These are phyloP conservation scores for Drosophila rellima DNA, from an alignment of 2,888 invertebrate species.

Conservation along the genomic window DNA sequence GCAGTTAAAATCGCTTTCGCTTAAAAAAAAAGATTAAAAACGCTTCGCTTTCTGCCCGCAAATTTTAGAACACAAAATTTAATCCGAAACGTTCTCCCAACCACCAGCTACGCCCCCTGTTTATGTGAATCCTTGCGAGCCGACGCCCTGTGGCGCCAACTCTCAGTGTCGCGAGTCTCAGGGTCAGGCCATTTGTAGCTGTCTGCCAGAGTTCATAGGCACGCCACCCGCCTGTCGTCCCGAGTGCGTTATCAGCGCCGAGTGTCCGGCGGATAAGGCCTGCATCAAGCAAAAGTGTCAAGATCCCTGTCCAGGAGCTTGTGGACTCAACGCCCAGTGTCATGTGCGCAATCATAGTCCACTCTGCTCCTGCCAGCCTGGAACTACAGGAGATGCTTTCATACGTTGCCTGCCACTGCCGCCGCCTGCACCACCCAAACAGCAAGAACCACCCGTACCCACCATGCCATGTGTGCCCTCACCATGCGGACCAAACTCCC, in stretches of 20 bases:
- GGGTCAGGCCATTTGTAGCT: slow-evolving; percentile 90
- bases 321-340: slow-evolving; percentile 92
- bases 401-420: slow-evolving; percentile 88
- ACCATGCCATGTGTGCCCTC: slow-evolving; percentile 91
- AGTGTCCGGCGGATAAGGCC: slow-evolving; percentile 91
- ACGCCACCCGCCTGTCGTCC: slow-evolving; percentile 93
- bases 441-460: slow-evolving; percentile 34
- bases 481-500: slow-evolving; percentile 92
- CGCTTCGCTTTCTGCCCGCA: slow-evolving; percentile 16
- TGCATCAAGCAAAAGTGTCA: slow-evolving; percentile 92
- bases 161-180: slow-evolving; percentile 90
- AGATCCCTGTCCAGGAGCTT: slow-evolving; percentile 92
- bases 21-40: slow-evolving; percentile 10
- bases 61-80: slow-evolving; percentile 15
- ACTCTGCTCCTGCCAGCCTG: slow-evolving; percentile 91
- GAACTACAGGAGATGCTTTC: slow-evolving; percentile 92
- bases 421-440: slow-evolving; percentile 82
- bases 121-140: slow-evolving; percentile 88
- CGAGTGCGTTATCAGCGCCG: slow-evolving; percentile 92
- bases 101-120: slow-evolving; percentile 69
- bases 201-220: slow-evolving; percentile 90
- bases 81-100: slow-evolving; percentile 19
- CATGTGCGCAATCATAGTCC: slow-evolving; percentile 94
- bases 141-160: slow-evolving; percentile 93
- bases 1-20: slow-evolving; percentile 28